phyloP scores from a whole-genome alignment of 1,140 invertebrate genomes.

The Dryas iulia region DNA sequence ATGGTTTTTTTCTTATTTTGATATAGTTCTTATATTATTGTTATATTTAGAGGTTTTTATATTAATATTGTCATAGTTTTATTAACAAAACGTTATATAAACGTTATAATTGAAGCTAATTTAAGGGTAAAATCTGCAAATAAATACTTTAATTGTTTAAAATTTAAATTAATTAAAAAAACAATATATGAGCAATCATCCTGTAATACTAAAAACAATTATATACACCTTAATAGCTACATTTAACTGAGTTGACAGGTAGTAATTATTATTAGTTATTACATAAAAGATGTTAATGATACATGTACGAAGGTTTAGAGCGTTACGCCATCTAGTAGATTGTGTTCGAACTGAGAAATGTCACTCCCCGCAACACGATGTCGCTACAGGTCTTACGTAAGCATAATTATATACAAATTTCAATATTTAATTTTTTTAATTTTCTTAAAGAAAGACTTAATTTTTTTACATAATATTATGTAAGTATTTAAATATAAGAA shows the following conservation, averaged over 20 bases:
- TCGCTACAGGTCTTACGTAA: constrained; percentile 56
- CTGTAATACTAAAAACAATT: neutral
- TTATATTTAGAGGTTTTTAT: no score
- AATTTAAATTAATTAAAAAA: neutral
- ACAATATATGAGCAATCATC: neutral
- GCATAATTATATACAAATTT: neutral
- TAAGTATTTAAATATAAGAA: neutral
- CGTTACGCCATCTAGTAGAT: constrained; percentile 60
- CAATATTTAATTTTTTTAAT: neutral
- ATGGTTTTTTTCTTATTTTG: neutral
- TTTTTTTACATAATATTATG: no score
- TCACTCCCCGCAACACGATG: constrained; percentile 66
- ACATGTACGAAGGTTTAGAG: neutral
- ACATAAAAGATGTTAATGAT: neutral
- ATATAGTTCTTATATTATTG: no score
- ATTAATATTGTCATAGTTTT: neutral
- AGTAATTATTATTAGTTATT: neutral
- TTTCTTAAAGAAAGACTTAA: no score
- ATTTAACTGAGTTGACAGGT: neutral
- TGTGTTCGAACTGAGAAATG: constrained; percentile 49
- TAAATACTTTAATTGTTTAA: no score
- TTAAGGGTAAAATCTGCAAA: no score
- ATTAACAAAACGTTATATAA: neutral
- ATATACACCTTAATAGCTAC: neutral
- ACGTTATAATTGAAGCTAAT: no score